Evolutionary conservation across 2,888 invertebrate genomes (phyloP).

Genomic region (Helobdella robusta): DNA sequence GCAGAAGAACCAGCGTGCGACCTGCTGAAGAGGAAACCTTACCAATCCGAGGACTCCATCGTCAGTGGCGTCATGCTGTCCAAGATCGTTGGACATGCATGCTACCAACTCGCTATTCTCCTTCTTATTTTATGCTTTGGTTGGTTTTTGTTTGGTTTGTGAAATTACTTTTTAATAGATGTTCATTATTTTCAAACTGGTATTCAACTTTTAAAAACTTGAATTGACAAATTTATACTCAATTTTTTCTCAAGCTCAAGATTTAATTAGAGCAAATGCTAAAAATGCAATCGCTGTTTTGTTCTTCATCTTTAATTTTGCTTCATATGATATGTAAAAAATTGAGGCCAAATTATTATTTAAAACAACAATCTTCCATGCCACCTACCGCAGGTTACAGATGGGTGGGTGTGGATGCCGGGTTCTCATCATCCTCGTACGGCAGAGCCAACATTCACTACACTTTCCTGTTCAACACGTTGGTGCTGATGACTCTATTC

Average conservation of each 20-base stretch:
- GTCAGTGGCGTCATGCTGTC: constrained; percentile 18
- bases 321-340: too few species aligned
- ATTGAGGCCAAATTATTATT: too few species aligned
- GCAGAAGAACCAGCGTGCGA: constrained; percentile 21
- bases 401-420: constrained; percentile 19
- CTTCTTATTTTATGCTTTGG: constrained; percentile 50
- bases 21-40: constrained; percentile 18
- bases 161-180: background rate
- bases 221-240: too few species aligned
- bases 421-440: background rate
- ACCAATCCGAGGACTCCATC: constrained; percentile 12
- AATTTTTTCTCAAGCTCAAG: too few species aligned
- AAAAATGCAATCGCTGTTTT: too few species aligned
- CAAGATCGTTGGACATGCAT: constrained; percentile 22
- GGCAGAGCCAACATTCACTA: constrained; percentile 19
- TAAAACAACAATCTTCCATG: too few species aligned
- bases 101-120: constrained; percentile 18
- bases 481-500: constrained; percentile 26
- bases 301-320: too few species aligned
- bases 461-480: constrained; percentile 25
- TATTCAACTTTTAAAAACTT: too few species aligned
- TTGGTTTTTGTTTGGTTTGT: background rate
- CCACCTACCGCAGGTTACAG: background rate
- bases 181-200: too few species aligned
- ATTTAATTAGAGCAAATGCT: too few species aligned